These are phyloP conservation scores for Drosophila ercepeae DNA, from an alignment of 1,140 invertebrate species.

Conservation along the genomic window DNA sequence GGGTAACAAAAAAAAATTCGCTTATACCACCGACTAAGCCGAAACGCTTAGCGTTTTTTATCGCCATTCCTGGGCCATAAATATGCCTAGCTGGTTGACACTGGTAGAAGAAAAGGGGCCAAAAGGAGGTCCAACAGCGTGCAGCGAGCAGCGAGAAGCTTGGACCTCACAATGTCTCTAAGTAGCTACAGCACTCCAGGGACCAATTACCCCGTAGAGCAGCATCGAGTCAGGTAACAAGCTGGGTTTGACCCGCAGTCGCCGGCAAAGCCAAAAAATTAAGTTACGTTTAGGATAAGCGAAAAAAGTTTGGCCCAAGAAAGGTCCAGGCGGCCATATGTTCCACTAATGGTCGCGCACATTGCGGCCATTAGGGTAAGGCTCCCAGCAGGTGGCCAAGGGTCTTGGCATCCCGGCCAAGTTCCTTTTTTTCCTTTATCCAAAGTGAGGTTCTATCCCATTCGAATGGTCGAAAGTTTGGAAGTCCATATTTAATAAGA, in stretches of 20 bases:
- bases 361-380: conserved; percentile 71
- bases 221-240: conserved; percentile 63
- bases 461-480: neutral
- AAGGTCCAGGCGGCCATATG: conserved; percentile 63
- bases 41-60: conserved; percentile 70
- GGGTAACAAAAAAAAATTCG: conserved; percentile 14
- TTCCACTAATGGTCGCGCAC: conserved; percentile 80
- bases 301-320: conserved; percentile 61
- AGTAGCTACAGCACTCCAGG: conserved; percentile 75
- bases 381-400: conserved; percentile 47
- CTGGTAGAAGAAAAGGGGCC: neutral
- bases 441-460: neutral
- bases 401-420: conserved; percentile 32
- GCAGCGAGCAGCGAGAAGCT: conserved; percentile 5
- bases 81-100: conserved; percentile 61
- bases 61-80: conserved; percentile 64
- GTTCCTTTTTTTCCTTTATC: neutral
- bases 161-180: conserved; percentile 63
- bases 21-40: conserved; percentile 40
- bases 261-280: conserved; percentile 60
- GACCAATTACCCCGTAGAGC: conserved; percentile 68
- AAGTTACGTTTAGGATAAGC: conserved; percentile 65
- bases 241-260: conserved; percentile 54
- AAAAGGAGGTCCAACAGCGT: conserved; percentile 5
- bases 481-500: conserved; percentile 13